Conservation (phyloP, 2,888 invertebrate genomes). For the Athalia circularis region DNA sequence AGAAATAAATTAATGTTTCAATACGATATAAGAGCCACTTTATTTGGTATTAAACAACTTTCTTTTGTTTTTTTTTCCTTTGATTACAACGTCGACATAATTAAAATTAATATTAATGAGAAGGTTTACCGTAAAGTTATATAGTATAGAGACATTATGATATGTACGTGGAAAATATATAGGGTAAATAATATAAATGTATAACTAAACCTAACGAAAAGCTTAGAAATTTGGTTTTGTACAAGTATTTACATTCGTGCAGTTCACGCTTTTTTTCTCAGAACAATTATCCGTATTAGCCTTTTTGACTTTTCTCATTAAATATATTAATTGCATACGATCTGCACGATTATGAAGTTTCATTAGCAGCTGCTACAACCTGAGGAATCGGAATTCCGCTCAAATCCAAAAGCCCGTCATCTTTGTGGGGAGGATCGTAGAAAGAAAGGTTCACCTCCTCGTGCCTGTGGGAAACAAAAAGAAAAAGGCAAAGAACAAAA, state of each 20-base stretch:
- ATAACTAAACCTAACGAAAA: slow-evolving; percentile 20
- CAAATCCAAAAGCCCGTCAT: slow-evolving; percentile 45
- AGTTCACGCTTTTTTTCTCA: slow-evolving; percentile 33
- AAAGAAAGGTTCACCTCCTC: slow-evolving; percentile 46
- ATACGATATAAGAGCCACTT: slow-evolving; percentile 38
- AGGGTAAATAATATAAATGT: slow-evolving; percentile 1
- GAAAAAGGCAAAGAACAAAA: too few relatives aligned
- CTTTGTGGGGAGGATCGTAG: slow-evolving; percentile 43
- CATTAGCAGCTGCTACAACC: neutral
- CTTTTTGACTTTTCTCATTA: neutral
- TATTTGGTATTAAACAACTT: slow-evolving; percentile 22
- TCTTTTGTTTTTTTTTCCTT: neutral
- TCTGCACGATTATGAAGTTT: neutral
- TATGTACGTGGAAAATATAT: neutral
- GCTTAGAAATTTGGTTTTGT: slow-evolving; percentile 43
- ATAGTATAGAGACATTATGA: slow-evolving; percentile 2
- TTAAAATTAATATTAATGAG: neutral
- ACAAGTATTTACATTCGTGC: slow-evolving; percentile 35
- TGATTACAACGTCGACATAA: neutral
- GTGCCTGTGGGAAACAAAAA: slow-evolving; percentile 8
- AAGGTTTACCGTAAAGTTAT: slow-evolving; percentile 17
- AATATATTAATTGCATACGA: neutral
- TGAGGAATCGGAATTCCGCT: slow-evolving; percentile 44
- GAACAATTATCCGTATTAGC: neutral
- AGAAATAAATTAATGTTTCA: neutral